A percentile compares a stretch with the other conserved stretches of the same genome.
phyloP scores from a whole-genome alignment of 2,113 vertebrate species.

The Gavia stellata region DNA sequence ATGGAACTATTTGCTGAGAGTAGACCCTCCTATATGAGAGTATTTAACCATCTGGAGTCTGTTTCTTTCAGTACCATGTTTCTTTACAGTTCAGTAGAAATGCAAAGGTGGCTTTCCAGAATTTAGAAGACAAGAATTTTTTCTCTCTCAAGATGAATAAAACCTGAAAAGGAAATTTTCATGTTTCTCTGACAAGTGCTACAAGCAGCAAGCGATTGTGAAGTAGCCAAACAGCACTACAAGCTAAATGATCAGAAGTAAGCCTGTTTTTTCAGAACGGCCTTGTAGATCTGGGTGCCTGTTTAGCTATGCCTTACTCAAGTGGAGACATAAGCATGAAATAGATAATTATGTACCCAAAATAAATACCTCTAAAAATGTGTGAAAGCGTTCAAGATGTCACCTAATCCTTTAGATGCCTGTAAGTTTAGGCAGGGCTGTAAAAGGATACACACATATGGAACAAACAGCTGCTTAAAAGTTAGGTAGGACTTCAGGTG shows the following conservation, averaged over 20 bases:
- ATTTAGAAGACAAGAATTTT: neutral
- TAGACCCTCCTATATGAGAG: neutral
- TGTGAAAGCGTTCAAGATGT: neutral
- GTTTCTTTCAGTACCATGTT: neutral
- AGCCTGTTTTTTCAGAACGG: neutral
- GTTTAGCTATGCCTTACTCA: neutral
- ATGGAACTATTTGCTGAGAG: neutral
- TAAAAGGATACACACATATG: rapidly evolving
- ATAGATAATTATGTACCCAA: neutral
- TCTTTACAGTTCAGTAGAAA: neutral
- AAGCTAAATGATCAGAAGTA: neutral
- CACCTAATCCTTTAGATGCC: neutral
- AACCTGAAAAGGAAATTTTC: neutral
- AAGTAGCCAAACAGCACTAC: neutral
- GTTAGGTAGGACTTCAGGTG: neutral
- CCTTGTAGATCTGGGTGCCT: neutral
- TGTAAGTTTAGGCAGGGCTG: neutral
- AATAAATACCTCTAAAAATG: neutral
- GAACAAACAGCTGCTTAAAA: neutral
- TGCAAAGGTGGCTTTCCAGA: neutral
- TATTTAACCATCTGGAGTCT: neutral
- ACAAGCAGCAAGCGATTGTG: neutral
- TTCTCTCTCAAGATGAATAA: neutral
- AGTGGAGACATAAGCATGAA: neutral
- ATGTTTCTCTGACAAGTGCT: neutral